Conservation (phyloP, 2,113 vertebrate genomes). For the Loxodonta africana region DNA sequence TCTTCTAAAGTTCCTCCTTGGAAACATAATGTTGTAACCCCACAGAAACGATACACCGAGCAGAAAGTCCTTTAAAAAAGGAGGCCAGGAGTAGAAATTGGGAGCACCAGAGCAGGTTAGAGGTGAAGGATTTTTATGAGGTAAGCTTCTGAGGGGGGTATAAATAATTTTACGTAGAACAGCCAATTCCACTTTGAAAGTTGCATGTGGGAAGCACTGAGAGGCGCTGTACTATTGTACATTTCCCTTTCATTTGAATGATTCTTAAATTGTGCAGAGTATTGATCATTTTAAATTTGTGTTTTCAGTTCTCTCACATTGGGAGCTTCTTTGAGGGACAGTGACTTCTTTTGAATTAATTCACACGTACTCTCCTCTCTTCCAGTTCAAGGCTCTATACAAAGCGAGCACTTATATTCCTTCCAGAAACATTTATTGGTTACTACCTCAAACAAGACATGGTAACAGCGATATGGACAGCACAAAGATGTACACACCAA, state of each 20-base stretch:
- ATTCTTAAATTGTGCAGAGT: neutral
- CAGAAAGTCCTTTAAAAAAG: neutral
- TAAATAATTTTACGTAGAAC: neutral
- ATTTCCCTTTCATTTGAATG: neutral
- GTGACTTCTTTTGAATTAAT: constrained; percentile 1
- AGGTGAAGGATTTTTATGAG: neutral
- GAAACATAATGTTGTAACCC: neutral
- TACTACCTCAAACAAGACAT: neutral
- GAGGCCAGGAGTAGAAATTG: neutral
- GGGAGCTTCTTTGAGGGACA: neutral
- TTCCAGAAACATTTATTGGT: neutral
- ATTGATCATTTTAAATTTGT: neutral
- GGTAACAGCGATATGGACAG: neutral
- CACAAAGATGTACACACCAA: neutral
- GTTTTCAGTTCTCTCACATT: neutral
- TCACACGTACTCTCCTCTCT: neutral
- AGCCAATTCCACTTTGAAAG: neutral
- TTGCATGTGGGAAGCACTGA: neutral
- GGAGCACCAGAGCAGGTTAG: neutral
- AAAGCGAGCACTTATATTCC: neutral
- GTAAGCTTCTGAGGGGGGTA: neutral
- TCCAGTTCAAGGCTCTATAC: neutral
- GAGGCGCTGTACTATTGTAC: neutral
- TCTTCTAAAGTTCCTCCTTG: constrained; percentile 31
- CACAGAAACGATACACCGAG: neutral